Evolutionary conservation across 2,888 invertebrate genomes (phyloP).

Genomic region (Drosophila falleni): DNA sequence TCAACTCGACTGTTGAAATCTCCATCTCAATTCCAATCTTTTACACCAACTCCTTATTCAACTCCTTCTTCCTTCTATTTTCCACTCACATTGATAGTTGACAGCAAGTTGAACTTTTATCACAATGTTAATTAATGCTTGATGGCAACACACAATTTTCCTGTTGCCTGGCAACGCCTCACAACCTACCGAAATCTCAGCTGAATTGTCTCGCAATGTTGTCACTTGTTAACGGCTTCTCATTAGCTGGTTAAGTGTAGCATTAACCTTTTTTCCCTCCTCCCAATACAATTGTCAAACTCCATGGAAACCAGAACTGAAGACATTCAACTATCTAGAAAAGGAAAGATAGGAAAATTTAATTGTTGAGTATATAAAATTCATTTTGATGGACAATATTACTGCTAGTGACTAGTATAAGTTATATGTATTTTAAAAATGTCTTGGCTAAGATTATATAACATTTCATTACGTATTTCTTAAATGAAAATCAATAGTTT

Average conservation of each 20-base stretch:
- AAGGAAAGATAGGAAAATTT: too few relatives aligned
- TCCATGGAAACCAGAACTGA: neutral
- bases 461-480: too few relatives aligned
- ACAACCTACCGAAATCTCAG: neutral
- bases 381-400: too few relatives aligned
- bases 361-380: too few relatives aligned
- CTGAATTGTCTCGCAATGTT: neutral
- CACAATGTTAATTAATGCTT: constrained; percentile 71
- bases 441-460: too few relatives aligned
- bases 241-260: constrained; percentile 37
- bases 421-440: too few relatives aligned
- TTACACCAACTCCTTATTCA: neutral
- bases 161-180: constrained; percentile 39
- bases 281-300: neutral
- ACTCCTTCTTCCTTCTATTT: neutral
- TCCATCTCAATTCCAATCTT: neutral
- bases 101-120: constrained; percentile 50
- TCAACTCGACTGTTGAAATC: constrained; percentile 5
- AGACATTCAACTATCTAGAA: too few relatives aligned
- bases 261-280: constrained; percentile 5
- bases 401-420: too few relatives aligned
- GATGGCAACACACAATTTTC: constrained; percentile 40
- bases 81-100: constrained; percentile 40
- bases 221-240: constrained; percentile 26
- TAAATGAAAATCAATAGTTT: too few relatives aligned